phyloP scores from a whole-genome alignment of 2,113 vertebrate genomes.

The Hyla sarda region DNA sequence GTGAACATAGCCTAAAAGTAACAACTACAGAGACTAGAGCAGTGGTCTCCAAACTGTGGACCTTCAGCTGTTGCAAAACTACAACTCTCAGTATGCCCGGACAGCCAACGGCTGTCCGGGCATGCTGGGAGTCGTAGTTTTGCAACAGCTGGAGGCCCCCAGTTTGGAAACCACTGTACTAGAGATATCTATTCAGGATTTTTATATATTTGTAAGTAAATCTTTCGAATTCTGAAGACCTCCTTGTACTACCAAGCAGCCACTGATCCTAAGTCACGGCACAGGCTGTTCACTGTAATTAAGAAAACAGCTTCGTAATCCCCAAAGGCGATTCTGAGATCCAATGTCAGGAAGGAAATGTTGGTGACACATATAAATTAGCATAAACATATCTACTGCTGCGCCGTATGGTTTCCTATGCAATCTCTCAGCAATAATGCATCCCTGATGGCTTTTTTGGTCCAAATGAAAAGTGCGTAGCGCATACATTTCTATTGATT shows the following conservation, averaged over 20 bases:
- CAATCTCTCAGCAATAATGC: neutral
- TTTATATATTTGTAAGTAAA: no score
- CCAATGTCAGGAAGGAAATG: neutral
- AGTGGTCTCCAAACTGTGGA: no score
- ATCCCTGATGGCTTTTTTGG: conserved; percentile 17
- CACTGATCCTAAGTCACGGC: neutral
- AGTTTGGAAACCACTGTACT: no score
- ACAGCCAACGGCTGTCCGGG: no score
- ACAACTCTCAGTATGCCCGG: no score
- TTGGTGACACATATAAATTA: neutral
- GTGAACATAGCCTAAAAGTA: no score
- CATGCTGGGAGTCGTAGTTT: no score
- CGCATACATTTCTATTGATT: conserved; percentile 29
- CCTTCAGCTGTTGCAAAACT: no score
- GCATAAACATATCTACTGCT: neutral
- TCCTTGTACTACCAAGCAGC: neutral
- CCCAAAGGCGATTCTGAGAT: neutral
- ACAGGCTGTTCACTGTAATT: neutral
- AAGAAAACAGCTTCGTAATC: neutral
- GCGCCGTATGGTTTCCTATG: neutral
- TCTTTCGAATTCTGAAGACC: no score
- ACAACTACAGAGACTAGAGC: no score
- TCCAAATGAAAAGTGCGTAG: conserved; percentile 6
- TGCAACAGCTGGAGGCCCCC: no score
- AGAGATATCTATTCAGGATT: no score